Conservation (phyloP, 2,888 invertebrate species). For the Cantharis lateralis region DNA sequence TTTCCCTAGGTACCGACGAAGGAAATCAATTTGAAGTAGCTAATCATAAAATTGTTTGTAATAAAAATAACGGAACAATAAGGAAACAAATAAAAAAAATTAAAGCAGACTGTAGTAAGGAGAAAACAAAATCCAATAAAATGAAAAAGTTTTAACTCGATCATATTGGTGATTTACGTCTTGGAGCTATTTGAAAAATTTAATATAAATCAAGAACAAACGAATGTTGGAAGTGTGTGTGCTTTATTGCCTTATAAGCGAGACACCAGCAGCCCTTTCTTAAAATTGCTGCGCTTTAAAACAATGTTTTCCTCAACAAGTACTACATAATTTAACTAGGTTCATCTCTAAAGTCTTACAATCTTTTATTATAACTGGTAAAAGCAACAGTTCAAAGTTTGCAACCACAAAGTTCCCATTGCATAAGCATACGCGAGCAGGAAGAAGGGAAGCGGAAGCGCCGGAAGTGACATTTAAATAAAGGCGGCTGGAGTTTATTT, state of each 20-base stretch:
- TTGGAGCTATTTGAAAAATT: slow-evolving; percentile 3
- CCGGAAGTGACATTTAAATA: slow-evolving; percentile 20
- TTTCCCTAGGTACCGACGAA: background rate
- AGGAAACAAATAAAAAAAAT: background rate
- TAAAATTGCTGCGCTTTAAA: slow-evolving; percentile 3
- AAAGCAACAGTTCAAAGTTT: slow-evolving; percentile 31
- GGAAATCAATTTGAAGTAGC: background rate
- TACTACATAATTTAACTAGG: slow-evolving; percentile 27
- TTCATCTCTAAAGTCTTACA: slow-evolving; percentile 28
- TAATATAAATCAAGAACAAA: slow-evolving; percentile 1
- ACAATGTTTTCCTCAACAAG: slow-evolving; percentile 25
- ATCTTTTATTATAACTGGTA: slow-evolving; percentile 23
- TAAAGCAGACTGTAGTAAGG: background rate
- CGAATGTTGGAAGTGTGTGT: slow-evolving; percentile 1
- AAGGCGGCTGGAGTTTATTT: slow-evolving; percentile 19
- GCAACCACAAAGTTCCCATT: slow-evolving; percentile 6
- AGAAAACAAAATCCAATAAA: background rate
- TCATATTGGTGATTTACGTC: background rate
- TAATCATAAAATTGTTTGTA: background rate
- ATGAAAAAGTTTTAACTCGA: background rate
- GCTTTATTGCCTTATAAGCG: slow-evolving; percentile 1
- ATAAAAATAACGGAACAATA: background rate
- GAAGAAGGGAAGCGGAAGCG: slow-evolving; percentile 18
- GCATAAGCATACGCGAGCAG: slow-evolving; percentile 11
- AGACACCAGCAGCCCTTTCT: background rate